Evolutionary conservation across 1,140 invertebrate species (phyloP).

Genomic region (Drosophila gunungcola): DNA sequence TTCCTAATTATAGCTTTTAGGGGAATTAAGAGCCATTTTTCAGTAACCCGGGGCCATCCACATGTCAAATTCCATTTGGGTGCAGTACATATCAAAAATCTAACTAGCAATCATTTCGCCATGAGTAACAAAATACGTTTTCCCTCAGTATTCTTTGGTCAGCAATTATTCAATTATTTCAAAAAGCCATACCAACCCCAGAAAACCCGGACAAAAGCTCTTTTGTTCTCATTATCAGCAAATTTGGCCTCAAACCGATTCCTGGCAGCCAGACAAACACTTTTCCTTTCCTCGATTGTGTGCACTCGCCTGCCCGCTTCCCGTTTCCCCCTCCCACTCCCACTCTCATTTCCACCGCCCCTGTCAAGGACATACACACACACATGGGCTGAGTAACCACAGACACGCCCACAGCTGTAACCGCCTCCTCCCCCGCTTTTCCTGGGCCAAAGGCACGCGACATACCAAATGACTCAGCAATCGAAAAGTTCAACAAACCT

Average conservation of each 20-base stretch:
- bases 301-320: slow-evolving; percentile 29
- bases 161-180: slow-evolving; percentile 48
- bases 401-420: slow-evolving; percentile 41
- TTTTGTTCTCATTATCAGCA: slow-evolving; percentile 46
- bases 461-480: slow-evolving; percentile 67
- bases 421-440: slow-evolving; percentile 29
- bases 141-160: slow-evolving; percentile 15
- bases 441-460: slow-evolving; percentile 34
- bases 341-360: neutral
- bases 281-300: slow-evolving; percentile 42
- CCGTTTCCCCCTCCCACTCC: slow-evolving; percentile 8
- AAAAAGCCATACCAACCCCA: slow-evolving; percentile 31
- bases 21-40: neutral
- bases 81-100: slow-evolving; percentile 14
- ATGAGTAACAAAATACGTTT: slow-evolving; percentile 8
- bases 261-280: slow-evolving; percentile 45
- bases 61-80: slow-evolving; percentile 3
- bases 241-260: slow-evolving; percentile 20
- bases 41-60: neutral
- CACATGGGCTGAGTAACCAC: slow-evolving; percentile 45
- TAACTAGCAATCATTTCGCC: neutral
- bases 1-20: neutral
- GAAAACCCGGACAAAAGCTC: slow-evolving; percentile 29
- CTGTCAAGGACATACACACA: slow-evolving; percentile 41
- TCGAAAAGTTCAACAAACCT: slow-evolving; percentile 68